Percentiles rank a stretch among this genome's conserved stretches.
phyloP scores from a whole-genome alignment of 1,140 invertebrate genomes.

The Diprion similis region DNA sequence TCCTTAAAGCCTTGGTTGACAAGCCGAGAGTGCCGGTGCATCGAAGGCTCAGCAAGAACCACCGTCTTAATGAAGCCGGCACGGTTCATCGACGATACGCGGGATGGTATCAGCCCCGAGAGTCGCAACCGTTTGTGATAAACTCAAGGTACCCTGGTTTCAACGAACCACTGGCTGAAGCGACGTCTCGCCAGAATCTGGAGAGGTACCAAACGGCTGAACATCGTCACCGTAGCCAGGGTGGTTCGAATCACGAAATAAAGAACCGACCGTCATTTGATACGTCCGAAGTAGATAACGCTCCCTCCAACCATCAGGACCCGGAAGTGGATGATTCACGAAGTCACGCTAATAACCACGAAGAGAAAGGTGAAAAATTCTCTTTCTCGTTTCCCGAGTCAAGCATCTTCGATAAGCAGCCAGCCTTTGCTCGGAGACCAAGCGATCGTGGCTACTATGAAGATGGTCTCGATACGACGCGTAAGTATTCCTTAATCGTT shows the following conservation, averaged over 20 bases:
- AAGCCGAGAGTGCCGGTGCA: too few relatives aligned
- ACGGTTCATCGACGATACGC: too few relatives aligned
- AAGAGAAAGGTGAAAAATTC: constrained; percentile 41
- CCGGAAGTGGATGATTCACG: not conserved
- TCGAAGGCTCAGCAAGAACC: too few relatives aligned
- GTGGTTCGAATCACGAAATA: not conserved
- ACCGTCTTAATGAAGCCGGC: too few relatives aligned
- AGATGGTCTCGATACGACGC: constrained; percentile 21
- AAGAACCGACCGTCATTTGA: constrained; percentile 6
- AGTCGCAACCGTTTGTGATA: too few relatives aligned
- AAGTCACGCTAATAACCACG: not conserved
- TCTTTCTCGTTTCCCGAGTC: constrained; percentile 47
- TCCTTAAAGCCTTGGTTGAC: too few relatives aligned
- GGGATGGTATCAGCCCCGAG: too few relatives aligned
- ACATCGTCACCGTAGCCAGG: constrained; percentile 5
- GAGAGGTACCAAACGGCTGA: not conserved
- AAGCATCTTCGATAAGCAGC: constrained; percentile 38
- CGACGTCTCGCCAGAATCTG: not conserved
- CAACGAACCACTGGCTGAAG: too few relatives aligned
- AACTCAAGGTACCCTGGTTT: too few relatives aligned
- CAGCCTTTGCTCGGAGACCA: constrained; percentile 53
- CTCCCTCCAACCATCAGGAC: not conserved
- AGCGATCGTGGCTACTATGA: constrained; percentile 58
- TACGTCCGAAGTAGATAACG: not conserved
- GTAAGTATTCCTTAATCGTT: constrained; percentile 19